Evolutionary conservation across 2,888 invertebrate genomes (phyloP).

Genomic region (Drosophila pseudotalamancana): DNA sequence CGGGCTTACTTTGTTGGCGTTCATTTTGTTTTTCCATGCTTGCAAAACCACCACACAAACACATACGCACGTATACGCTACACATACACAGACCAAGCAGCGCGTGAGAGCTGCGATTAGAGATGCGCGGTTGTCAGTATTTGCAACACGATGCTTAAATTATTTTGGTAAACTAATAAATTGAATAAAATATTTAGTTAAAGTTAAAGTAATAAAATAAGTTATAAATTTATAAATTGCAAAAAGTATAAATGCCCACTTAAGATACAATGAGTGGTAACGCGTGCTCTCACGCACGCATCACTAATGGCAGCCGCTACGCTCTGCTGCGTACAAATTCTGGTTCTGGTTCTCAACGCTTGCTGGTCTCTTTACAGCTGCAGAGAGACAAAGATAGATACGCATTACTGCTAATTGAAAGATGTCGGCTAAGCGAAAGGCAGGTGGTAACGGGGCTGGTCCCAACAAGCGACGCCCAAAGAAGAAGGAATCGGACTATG

Average conservation of each 20-base stretch:
- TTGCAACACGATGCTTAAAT: neutral
- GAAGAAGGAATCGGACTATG: slow-evolving; percentile 84
- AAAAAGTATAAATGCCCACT: no score
- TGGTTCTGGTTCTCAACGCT: slow-evolving; percentile 51
- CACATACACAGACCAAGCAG: slow-evolving; percentile 10
- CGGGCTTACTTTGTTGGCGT: slow-evolving; percentile 64
- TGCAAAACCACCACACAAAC: slow-evolving; percentile 68
- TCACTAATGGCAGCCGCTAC: slow-evolving; percentile 40
- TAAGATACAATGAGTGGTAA: no score
- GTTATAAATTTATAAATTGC: neutral
- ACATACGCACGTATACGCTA: slow-evolving; percentile 11
- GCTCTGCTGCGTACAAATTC: slow-evolving; percentile 63
- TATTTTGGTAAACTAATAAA: neutral
- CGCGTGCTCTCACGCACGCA: slow-evolving; percentile 41
- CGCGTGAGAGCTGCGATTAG: slow-evolving; percentile 46
- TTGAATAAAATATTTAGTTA: neutral
- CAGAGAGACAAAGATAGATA: slow-evolving; percentile 39
- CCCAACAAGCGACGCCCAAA: slow-evolving; percentile 83
- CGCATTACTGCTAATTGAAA: slow-evolving; percentile 46
- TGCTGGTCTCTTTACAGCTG: slow-evolving; percentile 56
- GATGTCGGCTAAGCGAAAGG: slow-evolving; percentile 84
- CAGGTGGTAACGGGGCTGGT: slow-evolving; percentile 81
- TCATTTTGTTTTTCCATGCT: slow-evolving; percentile 81
- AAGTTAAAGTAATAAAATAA: neutral
- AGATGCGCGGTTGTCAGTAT: slow-evolving; percentile 27